Base-by-base conservation (phyloP, 2,888 invertebrate species). In the Pecten maximus region DNA sequence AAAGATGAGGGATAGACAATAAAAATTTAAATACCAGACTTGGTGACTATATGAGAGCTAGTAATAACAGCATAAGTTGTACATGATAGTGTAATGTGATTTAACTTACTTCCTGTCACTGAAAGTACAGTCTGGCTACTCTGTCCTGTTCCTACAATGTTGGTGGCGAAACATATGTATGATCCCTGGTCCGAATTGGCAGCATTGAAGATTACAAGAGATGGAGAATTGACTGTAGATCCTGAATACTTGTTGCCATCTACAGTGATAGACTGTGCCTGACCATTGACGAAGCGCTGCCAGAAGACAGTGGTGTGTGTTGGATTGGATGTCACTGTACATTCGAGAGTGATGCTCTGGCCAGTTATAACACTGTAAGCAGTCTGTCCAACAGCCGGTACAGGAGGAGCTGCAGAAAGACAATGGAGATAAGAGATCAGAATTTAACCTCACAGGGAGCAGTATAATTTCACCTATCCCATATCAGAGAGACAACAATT, bases 61-160 rank as follows among this genome's bases (percentile, higher is more conserved):
- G n/a, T n/a, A n/a, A n/a, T n/a, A n/a, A n/a, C n/a, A n/a, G n/a
- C n/a, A n/a, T n/a, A n/a, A n/a, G n/a, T n/a, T n/a, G n/a, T n/a
- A n/a, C n/a, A n/a, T n/a, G n/a, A n/a, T n/a, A n/a, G n/a, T n/a
- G 3, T 74, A 8, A 6, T 35, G 74, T 28, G 35, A 74, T 60
- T 23, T 40, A 23, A 90, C 91, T 90, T 88, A 91, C 91, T 90
- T 89, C 91, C 91, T 44, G 88, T 88, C 2, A 91, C 91, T 40
- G 86, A 50, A 40, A 91, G 54, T 28, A 87, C 88, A 16, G 90
- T 90, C 40, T 40, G 40, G 15, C 87, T 87, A 91, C 91, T 91
- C 48, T 48, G 86, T 40, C 91, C 90, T 3, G 28, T 40, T 28
- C 90, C 90, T 2, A 87, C 90, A 40, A 40, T 54, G 88, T 90